phyloP scores from a whole-genome alignment of 37 sponge, comb jelly and placozoan species.

The Lycopodina hypogea region DNA sequence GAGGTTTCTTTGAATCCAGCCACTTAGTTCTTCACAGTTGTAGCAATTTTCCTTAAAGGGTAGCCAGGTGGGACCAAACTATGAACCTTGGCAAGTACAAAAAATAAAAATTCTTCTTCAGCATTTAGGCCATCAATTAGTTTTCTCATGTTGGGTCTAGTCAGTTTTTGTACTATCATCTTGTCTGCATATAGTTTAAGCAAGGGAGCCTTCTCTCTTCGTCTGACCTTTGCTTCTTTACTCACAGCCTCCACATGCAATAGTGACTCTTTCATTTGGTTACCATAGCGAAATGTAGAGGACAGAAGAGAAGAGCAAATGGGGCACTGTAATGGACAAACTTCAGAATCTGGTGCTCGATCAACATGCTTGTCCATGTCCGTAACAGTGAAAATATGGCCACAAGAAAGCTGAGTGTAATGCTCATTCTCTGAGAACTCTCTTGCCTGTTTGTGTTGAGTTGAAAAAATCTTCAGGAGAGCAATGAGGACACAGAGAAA shows the following conservation, averaged over 20 bases:
- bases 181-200: too few species aligned
- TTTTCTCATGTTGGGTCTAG: too few species aligned
- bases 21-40: background rate
- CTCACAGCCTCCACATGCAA: slow-evolving; percentile 6
- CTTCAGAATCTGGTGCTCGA: background rate
- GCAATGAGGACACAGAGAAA: slow-evolving; percentile 56
- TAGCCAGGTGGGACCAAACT: background rate
- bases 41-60: background rate
- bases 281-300: slow-evolving; percentile 37
- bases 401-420: slow-evolving; percentile 40
- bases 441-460: background rate
- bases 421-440: background rate
- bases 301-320: background rate
- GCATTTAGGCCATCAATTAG: too few species aligned
- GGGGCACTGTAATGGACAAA: slow-evolving; percentile 42
- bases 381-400: slow-evolving; percentile 46
- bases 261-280: slow-evolving; percentile 14
- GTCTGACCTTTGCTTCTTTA: background rate
- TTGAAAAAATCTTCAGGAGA: slow-evolving; percentile 21
- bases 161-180: too few species aligned
- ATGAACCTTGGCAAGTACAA: background rate
- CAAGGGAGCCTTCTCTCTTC: too few species aligned
- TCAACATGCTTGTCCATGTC: slow-evolving; percentile 26
- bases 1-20: background rate
- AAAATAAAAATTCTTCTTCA: background rate